phyloP scores from a whole-genome alignment of 2,888 invertebrate species.

The Anaspis maculata region DNA sequence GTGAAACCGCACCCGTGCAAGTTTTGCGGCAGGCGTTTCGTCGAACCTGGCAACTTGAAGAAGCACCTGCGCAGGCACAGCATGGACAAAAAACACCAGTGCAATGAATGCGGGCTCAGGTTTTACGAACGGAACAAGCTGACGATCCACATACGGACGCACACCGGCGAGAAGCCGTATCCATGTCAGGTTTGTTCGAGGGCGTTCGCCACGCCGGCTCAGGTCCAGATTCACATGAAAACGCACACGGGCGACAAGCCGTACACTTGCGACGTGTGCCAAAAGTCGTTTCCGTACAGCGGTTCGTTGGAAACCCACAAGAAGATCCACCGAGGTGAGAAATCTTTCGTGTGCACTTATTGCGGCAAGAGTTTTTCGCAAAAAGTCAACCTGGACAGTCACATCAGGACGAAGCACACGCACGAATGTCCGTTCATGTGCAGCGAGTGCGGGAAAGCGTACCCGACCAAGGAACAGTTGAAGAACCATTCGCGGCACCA shows the following conservation, averaged over 20 bases:
- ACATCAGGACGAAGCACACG: slow-evolving; percentile 26
- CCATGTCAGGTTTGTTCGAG: slow-evolving; percentile 37
- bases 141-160: slow-evolving; percentile 25
- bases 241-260: slow-evolving; percentile 33
- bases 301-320: slow-evolving; percentile 26
- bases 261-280: slow-evolving; percentile 24
- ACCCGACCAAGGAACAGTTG: slow-evolving; percentile 24
- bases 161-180: slow-evolving; percentile 43
- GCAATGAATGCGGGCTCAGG: slow-evolving; percentile 25
- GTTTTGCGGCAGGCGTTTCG: slow-evolving; percentile 21
- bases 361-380: slow-evolving; percentile 26
- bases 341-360: slow-evolving; percentile 22
- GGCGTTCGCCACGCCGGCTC: slow-evolving; percentile 37
- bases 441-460: slow-evolving; percentile 25
- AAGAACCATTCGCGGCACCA: slow-evolving; percentile 27
- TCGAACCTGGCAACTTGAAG: slow-evolving; percentile 23
- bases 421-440: slow-evolving; percentile 30
- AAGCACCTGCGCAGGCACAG: slow-evolving; percentile 25
- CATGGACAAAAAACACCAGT: slow-evolving; percentile 27
- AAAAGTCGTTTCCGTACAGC: slow-evolving; percentile 26
- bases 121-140: slow-evolving; percentile 30
- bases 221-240: slow-evolving; percentile 37
- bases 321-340: slow-evolving; percentile 24
- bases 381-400: slow-evolving; percentile 24
- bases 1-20: slow-evolving; percentile 18